These are phyloP conservation scores for Salvelinus alpinus DNA, from an alignment of 2,113 vertebrate genomes.

Conservation along the genomic window DNA sequence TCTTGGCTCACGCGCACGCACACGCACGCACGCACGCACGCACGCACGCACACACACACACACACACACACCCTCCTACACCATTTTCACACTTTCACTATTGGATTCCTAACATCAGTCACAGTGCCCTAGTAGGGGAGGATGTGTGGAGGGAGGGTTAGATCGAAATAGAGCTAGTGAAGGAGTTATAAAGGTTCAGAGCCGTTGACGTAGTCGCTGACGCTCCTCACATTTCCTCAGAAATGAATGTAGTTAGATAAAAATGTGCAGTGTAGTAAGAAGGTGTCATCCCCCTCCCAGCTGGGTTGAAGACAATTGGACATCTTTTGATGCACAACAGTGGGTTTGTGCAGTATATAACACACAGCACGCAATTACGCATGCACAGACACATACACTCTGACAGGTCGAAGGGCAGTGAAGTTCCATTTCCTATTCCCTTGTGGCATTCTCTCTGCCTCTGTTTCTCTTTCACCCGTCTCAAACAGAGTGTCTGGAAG, in stretches of 20 bases:
- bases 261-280: too few species aligned
- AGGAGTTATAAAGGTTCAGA: too few species aligned
- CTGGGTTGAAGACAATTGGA: too few species aligned
- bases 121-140: conserved; percentile 40
- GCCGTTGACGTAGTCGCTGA: too few species aligned
- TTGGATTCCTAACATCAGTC: conserved; percentile 67
- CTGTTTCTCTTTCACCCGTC: conserved; percentile 11
- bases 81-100: conserved; percentile 33
- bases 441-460: conserved; percentile 41
- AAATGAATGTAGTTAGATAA: too few species aligned
- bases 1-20: not conserved
- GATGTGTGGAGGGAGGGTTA: not conserved
- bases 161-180: conserved; percentile 3
- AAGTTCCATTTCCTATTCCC: not conserved
- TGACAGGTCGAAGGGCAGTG: conserved; percentile 37
- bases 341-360: not conserved
- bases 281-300: too few species aligned
- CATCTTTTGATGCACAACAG: too few species aligned
- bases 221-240: too few species aligned
- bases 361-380: conserved; percentile 14
- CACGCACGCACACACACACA: not conserved
- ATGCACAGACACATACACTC: conserved; percentile 14
- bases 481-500: conserved; percentile 8
- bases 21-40: not conserved
- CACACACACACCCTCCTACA: conserved; percentile 1